These are phyloP conservation scores for Pteropus alecto DNA, from an alignment of 2,113 vertebrate species.

Conservation along the genomic window DNA sequence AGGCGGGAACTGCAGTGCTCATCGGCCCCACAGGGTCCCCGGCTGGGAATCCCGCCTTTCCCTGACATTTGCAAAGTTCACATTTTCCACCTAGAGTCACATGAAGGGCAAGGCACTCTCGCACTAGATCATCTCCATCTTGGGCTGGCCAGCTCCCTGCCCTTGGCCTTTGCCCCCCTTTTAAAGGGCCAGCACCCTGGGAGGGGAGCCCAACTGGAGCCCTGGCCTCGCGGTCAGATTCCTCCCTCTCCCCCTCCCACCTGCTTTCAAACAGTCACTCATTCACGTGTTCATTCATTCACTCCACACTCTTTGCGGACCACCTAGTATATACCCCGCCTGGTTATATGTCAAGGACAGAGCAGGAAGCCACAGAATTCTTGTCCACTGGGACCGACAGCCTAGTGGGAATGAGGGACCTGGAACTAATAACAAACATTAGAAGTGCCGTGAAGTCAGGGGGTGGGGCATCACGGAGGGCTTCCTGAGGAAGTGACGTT, in stretches of 20 bases:
- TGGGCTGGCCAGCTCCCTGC: background rate
- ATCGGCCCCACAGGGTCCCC: conserved; percentile 64
- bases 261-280: background rate
- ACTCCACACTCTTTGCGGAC: background rate
- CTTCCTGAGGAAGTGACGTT: background rate
- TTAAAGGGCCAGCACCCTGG: background rate
- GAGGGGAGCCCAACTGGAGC: background rate
- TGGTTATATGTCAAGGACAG: background rate
- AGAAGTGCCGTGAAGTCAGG: background rate
- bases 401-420: background rate
- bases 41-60: conserved; percentile 64
- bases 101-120: background rate
- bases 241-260: accelerated
- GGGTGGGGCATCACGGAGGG: background rate
- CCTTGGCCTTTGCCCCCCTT: background rate
- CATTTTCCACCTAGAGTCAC: conserved; percentile 78
- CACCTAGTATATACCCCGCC: background rate
- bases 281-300: background rate
- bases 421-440: accelerated
- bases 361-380: background rate
- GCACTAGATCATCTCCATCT: background rate
- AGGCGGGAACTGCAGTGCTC: conserved; percentile 58
- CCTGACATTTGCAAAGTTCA: conserved; percentile 85
- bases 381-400: background rate
- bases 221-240: accelerated